Evolutionary conservation across 1,140 invertebrate species (phyloP).

Genomic region (Drosophila sp.): DNA sequence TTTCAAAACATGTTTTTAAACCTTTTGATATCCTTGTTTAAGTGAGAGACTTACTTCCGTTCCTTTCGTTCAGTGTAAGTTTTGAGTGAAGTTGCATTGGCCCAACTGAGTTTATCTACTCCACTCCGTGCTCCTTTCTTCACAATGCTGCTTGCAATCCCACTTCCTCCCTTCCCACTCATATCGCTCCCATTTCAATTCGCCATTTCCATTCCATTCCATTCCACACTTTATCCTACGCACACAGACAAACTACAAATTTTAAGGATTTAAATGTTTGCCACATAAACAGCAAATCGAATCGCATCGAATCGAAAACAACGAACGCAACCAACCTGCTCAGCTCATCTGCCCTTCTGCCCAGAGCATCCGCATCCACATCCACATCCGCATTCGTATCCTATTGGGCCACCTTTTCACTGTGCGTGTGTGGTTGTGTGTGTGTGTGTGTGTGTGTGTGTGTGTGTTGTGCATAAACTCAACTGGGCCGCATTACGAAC

Average conservation of each 20-base stretch:
- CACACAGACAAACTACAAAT: conserved; percentile 62
- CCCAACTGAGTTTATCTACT: conserved; percentile 44
- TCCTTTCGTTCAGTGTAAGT: conserved; percentile 2
- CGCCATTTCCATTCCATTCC: conserved; percentile 24
- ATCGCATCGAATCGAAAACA: conserved; percentile 37
- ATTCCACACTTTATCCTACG: conserved; percentile 31
- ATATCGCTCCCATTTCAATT: background rate
- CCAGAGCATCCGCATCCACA: conserved; percentile 25
- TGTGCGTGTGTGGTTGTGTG: background rate
- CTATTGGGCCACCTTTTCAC: conserved; percentile 62
- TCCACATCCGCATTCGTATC: conserved; percentile 26
- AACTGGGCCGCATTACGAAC: conserved; percentile 68
- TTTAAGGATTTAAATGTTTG: conserved; percentile 79
- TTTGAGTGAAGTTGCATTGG: conserved; percentile 23
- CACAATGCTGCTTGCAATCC: background rate
- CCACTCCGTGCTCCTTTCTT: conserved; percentile 1
- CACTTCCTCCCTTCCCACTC: background rate
- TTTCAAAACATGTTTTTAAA: no score
- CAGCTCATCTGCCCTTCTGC: conserved; percentile 23
- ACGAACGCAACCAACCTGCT: conserved; percentile 22
- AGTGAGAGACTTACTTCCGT: background rate
- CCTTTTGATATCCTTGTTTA: no score
- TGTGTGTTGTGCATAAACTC: conserved; percentile 62
- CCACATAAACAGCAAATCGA: conserved; percentile 50
- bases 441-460: background rate